phyloP scores from a whole-genome alignment of 1,140 invertebrate species.

The Nephila pilipes region DNA sequence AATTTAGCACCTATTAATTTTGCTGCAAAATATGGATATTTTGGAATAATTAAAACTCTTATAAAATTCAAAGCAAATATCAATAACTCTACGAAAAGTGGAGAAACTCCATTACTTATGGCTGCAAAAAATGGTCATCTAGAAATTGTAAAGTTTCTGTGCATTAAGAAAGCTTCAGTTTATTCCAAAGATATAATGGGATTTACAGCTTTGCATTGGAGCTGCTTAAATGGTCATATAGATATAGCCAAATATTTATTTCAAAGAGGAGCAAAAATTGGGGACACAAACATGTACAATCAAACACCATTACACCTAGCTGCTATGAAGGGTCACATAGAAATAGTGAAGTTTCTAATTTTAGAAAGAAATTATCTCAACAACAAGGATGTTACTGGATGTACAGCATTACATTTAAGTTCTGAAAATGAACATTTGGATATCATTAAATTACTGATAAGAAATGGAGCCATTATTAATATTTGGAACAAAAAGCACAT shows the following conservation, averaged over 20 bases:
- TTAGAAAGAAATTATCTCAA: background rate
- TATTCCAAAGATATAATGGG: background rate
- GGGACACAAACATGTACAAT: background rate
- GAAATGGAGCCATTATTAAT: conserved; percentile 18
- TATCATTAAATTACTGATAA: conserved; percentile 7
- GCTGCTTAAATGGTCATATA: background rate
- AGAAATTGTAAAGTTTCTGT: conserved; percentile 4
- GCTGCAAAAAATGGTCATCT: conserved; percentile 18
- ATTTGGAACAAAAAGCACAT: conserved; percentile 78
- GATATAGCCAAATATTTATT: conserved; percentile 37
- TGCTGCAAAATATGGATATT: background rate
- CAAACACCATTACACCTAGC: conserved; percentile 29
- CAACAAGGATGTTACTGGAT: background rate
- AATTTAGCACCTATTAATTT: background rate
- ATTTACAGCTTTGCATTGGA: background rate
- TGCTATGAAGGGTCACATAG: background rate
- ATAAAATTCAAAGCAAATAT: conserved; percentile 86
- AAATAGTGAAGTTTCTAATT: conserved; percentile 1
- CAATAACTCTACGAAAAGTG: conserved; percentile 85
- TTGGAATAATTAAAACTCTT: conserved; percentile 30
- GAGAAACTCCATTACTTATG: conserved; percentile 30
- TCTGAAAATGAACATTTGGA: background rate
- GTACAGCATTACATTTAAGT: conserved; percentile 13
- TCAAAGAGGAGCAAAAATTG: conserved; percentile 14
- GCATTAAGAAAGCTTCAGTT: background rate